These are phyloP conservation scores for Smittia sp. DNA, from an alignment of 2,888 invertebrate species.

Conservation along the genomic window DNA sequence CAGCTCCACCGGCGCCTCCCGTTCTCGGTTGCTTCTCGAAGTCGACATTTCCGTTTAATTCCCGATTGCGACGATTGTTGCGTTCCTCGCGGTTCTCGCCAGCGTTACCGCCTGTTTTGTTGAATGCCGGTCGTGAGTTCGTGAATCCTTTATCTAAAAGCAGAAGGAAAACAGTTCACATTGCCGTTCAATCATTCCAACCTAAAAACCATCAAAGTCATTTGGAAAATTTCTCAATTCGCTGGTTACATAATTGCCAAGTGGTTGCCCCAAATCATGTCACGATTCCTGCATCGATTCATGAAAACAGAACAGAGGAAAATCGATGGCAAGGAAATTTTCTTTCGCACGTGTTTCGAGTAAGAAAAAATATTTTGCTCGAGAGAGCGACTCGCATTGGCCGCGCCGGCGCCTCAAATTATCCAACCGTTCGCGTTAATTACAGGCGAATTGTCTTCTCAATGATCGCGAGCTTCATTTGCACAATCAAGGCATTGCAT, in stretches of 20 bases:
- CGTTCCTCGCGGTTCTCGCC: constrained; percentile 65
- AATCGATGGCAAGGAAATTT: neutral
- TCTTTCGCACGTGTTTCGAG: neutral
- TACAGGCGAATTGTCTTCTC: no score
- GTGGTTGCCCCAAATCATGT: neutral
- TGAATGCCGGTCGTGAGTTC: constrained; percentile 7
- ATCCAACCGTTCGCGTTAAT: no score
- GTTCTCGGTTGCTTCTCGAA: constrained; percentile 50
- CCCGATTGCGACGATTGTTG: constrained; percentile 65
- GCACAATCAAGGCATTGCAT: no score
- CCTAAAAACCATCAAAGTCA: neutral
- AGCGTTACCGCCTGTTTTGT: constrained; percentile 21
- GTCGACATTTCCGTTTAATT: constrained; percentile 57
- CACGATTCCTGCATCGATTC: neutral
- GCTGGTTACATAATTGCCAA: neutral
- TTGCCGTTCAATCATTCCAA: neutral
- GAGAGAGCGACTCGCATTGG: neutral
- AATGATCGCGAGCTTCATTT: no score
- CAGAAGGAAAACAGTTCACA: neutral
- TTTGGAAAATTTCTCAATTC: neutral
- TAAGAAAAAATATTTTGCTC: constrained; percentile 1
- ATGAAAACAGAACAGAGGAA: neutral
- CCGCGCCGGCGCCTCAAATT: neutral
- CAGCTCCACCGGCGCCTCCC: constrained; percentile 48
- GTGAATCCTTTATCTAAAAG: neutral